Evolutionary conservation across 2,113 vertebrate genomes (phyloP).

Genomic region (Isichthys henryi): DNA sequence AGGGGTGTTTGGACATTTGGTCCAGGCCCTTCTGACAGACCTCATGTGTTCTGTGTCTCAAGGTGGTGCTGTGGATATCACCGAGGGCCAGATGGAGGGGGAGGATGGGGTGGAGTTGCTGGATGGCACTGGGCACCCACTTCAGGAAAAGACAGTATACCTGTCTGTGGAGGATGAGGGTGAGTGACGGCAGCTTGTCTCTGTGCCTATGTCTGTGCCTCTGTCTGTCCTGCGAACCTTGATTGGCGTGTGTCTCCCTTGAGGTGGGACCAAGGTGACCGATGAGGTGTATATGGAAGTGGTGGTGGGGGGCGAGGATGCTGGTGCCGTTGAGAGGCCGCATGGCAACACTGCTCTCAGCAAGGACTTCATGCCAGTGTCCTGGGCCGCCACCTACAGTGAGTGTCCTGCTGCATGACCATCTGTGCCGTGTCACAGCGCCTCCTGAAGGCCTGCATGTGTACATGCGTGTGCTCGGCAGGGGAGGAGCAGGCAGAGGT

Average conservation of each 20-base stretch:
- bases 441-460: neutral
- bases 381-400: slow-evolving; percentile 89
- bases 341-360: slow-evolving; percentile 75
- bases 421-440: neutral
- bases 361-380: slow-evolving; percentile 87
- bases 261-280: slow-evolving; percentile 81
- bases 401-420: slow-evolving; percentile 44
- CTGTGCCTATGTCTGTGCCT: neutral
- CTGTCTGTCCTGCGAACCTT: neutral
- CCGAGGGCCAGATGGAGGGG: slow-evolving; percentile 82
- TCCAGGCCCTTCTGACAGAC: neutral
- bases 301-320: slow-evolving; percentile 84
- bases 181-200: slow-evolving; percentile 83
- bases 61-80: slow-evolving; percentile 90
- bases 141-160: slow-evolving; percentile 96
- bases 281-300: slow-evolving; percentile 94
- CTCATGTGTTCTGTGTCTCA: neutral
- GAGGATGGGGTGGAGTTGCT: slow-evolving; percentile 72
- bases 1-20: neutral
- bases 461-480: neutral
- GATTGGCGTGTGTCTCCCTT: slow-evolving; percentile 41
- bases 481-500: slow-evolving; percentile 78
- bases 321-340: slow-evolving; percentile 71
- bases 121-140: slow-evolving; percentile 73
- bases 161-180: slow-evolving; percentile 91